Conservation (phyloP, 2,888 invertebrate species). For the Periphyllus acericola region DNA sequence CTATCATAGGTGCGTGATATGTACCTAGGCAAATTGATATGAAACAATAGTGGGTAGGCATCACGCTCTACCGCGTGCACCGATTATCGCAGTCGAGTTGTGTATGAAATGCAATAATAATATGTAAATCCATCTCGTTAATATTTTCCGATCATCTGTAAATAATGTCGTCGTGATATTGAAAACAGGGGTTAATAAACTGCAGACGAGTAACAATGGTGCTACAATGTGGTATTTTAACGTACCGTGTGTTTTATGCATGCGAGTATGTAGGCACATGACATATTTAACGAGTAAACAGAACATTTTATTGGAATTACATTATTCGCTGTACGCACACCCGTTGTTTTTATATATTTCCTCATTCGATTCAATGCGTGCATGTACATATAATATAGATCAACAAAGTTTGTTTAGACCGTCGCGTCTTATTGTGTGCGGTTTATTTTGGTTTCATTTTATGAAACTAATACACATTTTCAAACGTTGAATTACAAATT, state of each 20-base stretch:
- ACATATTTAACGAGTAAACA: too few relatives aligned
- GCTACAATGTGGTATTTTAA: background rate
- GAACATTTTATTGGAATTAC: background rate
- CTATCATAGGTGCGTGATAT: too few relatives aligned
- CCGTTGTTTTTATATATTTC: background rate
- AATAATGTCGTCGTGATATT: background rate
- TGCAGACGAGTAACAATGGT: background rate
- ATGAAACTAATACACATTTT: too few relatives aligned
- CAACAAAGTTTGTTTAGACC: too few relatives aligned
- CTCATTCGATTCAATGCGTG: background rate
- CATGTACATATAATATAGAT: too few relatives aligned
- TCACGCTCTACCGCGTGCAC: background rate
- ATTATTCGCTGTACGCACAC: background rate
- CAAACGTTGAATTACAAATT: too few relatives aligned
- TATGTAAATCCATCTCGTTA: background rate
- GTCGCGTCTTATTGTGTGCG: too few relatives aligned
- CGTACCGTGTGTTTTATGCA: background rate
- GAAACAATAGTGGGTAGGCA: too few relatives aligned
- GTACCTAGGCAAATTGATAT: too few relatives aligned
- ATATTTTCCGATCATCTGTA: background rate
- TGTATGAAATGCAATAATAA: background rate
- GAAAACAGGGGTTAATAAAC: background rate
- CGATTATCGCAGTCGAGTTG: background rate
- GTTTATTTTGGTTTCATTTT: too few relatives aligned
- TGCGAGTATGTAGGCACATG: background rate